Conservation (phyloP, 2,888 invertebrate genomes). For the Megaustenia siamemsis region DNA sequence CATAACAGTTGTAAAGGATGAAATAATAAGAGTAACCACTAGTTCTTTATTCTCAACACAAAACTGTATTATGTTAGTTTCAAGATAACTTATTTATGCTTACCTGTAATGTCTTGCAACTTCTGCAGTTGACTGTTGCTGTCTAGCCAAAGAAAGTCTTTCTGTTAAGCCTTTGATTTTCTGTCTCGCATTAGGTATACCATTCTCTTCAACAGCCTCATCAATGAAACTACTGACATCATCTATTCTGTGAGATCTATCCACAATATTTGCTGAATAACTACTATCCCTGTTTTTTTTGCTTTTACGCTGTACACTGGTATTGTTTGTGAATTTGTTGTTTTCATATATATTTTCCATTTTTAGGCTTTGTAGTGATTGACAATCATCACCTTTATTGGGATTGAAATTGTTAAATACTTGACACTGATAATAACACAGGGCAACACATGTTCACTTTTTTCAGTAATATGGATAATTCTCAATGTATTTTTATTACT, state of each 20-base stretch:
- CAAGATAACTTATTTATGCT: too few relatives aligned
- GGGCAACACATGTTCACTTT: too few relatives aligned
- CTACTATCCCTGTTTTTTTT: not conserved
- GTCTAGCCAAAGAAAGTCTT: constrained; percentile 40
- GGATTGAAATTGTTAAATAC: not conserved
- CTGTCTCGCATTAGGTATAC: constrained; percentile 48
- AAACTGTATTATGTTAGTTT: too few relatives aligned
- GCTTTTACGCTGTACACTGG: constrained; percentile 30
- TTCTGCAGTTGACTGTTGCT: constrained; percentile 39
- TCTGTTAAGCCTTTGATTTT: constrained; percentile 41
- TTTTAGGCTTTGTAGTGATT: constrained; percentile 33
- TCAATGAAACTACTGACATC: not conserved
- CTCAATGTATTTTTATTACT: too few relatives aligned
- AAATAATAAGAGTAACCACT: too few relatives aligned
- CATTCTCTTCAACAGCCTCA: constrained; percentile 42
- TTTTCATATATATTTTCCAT: constrained; percentile 34
- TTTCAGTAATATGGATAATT: too few relatives aligned
- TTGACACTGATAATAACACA: too few relatives aligned
- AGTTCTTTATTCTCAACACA: too few relatives aligned
- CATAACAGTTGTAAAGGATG: too few relatives aligned
- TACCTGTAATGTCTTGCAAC: constrained; percentile 47
- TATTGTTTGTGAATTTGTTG: constrained; percentile 35
- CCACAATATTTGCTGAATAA: not conserved
- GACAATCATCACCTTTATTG: not conserved
- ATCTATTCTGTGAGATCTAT: not conserved